Evolutionary conservation across 1,140 invertebrate genomes (phyloP).

Genomic region (Tetraneura akinire): DNA sequence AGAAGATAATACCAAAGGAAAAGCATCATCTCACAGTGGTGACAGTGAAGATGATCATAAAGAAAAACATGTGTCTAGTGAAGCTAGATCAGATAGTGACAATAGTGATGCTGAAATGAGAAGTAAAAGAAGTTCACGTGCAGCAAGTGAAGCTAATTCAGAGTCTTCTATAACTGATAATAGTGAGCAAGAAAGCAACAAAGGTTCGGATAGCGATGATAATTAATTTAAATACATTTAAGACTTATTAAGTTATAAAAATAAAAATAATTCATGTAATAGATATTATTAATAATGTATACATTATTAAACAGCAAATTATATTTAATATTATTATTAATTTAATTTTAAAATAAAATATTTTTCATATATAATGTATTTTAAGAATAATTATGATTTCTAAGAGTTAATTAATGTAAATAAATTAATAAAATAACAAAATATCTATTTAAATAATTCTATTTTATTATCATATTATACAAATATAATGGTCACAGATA

Average conservation of each 20-base stretch:
- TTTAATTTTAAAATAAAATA: no score
- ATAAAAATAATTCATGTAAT: background rate
- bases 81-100: constrained; percentile 25
- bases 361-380: no score
- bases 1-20: background rate
- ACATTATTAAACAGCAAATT: no score
- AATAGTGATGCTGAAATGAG: background rate
- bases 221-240: background rate
- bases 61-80: background rate
- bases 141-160: constrained; percentile 13
- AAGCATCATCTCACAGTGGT: constrained; percentile 28
- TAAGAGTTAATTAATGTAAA: no score
- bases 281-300: no score
- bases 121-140: constrained; percentile 13
- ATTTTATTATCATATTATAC: no score
- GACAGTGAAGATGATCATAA: constrained; percentile 34
- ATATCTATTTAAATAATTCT: no score
- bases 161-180: constrained; percentile 33
- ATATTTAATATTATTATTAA: no score
- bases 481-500: no score
- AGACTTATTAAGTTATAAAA: background rate
- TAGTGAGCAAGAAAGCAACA: constrained; percentile 32
- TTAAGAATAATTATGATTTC: no score
- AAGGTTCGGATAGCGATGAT: constrained; percentile 28
- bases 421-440: no score